A percentile compares a stretch with the other conserved stretches of the same genome.
Evolutionary conservation across 2,888 invertebrate genomes (phyloP).

Genomic region (Sinentomon sp.): DNA sequence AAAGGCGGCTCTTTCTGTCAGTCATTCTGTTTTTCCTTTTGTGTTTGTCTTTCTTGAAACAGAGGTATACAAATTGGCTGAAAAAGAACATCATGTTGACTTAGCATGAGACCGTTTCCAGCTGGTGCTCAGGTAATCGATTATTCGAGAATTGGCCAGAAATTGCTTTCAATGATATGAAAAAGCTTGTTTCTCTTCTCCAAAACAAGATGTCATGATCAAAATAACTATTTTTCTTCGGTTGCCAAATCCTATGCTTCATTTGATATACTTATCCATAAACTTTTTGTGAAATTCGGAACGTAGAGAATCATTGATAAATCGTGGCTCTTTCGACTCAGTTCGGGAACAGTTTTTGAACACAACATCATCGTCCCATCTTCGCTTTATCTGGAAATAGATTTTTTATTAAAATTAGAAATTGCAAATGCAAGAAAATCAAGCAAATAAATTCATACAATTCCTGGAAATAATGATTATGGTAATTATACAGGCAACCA

Average conservation of each 20-base stretch:
- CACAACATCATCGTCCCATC: constrained; percentile 99
- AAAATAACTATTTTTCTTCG: background rate
- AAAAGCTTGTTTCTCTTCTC: too few species aligned
- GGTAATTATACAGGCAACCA: too few species aligned
- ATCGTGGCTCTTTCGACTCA: constrained; percentile 58
- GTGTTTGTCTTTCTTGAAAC: constrained; percentile 7
- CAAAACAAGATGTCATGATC: too few species aligned
- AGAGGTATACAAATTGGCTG: constrained; percentile 1
- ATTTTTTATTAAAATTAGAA: background rate
- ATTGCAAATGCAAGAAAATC: constrained; percentile 1
- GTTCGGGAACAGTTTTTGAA: constrained; percentile 98
- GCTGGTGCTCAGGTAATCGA: background rate
- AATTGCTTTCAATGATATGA: too few species aligned
- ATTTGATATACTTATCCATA: constrained; percentile 99
- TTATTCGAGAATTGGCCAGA: too few species aligned
- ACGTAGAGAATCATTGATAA: constrained; percentile 90
- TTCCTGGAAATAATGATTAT: too few species aligned
- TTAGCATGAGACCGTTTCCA: background rate
- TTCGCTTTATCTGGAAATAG: constrained; percentile 35
- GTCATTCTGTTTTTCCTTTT: constrained; percentile 2
- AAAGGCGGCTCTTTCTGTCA: background rate
- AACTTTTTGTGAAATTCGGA: constrained; percentile 98
- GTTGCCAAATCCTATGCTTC: constrained; percentile 18
- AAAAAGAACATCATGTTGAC: constrained; percentile 1
- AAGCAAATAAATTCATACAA: background rate